Conservation (phyloP, 64 coral and sea anemone genomes). For the Acropora tenuis region DNA sequence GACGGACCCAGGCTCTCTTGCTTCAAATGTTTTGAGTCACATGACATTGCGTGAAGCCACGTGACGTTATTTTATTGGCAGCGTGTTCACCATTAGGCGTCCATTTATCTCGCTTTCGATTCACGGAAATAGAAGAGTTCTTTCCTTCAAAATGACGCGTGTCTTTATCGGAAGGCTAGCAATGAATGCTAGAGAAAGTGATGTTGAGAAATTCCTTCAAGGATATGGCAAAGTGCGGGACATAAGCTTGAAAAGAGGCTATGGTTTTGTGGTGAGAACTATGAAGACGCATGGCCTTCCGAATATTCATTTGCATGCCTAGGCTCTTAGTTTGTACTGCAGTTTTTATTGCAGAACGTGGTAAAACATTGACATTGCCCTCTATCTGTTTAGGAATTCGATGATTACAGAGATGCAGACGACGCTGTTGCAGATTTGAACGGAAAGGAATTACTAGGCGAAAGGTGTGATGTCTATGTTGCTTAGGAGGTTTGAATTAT, state of each 20-base stretch:
- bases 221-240: slow-evolving; percentile 87
- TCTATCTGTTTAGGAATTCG: slow-evolving; percentile 63
- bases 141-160: slow-evolving; percentile 61
- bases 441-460: slow-evolving; percentile 80
- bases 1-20: no score
- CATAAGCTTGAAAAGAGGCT: slow-evolving; percentile 92
- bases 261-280: slow-evolving; percentile 84
- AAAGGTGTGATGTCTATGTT: slow-evolving; percentile 44
- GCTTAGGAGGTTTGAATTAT: no score
- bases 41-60: no score
- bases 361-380: background rate
- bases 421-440: slow-evolving; percentile 92
- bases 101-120: background rate
- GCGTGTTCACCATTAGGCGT: no score
- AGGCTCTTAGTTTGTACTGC: no score
- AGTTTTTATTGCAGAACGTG: no score
- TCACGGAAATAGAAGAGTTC: background rate
- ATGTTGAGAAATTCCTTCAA: slow-evolving; percentile 83
- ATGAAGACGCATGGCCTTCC: no score
- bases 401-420: slow-evolving; percentile 91
- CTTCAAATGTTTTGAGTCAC: no score
- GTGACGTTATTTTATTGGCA: background rate
- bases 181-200: slow-evolving; percentile 81
- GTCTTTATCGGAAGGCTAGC: slow-evolving; percentile 84
- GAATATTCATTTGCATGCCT: no score